Evolutionary conservation across 2,113 vertebrate species (phyloP), one percentile per base, ranked within the genome.

Genomic region (Orthonyx spaldingii): DNA sequence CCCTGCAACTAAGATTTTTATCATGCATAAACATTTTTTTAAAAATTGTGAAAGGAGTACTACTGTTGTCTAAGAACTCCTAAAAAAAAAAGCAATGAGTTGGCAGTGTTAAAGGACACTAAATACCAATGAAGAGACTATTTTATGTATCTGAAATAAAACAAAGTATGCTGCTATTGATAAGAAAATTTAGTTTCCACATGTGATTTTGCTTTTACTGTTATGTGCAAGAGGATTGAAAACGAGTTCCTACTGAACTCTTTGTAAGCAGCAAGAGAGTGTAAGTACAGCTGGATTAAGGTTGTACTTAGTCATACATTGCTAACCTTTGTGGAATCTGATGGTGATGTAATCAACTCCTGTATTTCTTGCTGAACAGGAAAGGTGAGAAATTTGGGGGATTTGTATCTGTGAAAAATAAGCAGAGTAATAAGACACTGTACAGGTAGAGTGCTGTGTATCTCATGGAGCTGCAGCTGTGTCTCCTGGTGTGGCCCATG

Each of bases 291-390:
- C 44, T 72, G 81, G 80, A 70, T 84, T 91, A 91, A 90, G 39
- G 46, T 70, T 77, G 24, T 86, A 59, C 83, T 82, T 74, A 71
- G 75, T 92, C 88, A 89, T 86, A 93, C 68, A 33, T 69, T 91
- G 94, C 92, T 83, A 84, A 84, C 93, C 84, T 87, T 71, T 69
- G 46, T 96, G 93, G 93, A 94, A 92, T 97, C 94, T 64, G 68
- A 47, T 61, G 50, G 76, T 95, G 74, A 84, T 94, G 92, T 83
- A 91, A 96, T 71, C 95, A 70, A 15, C 78, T 93, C 97, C 87
- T 88, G 97, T 94, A 71, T 94, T 96, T 97, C 97, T 97, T 92
- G 97, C 86, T 96, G 75, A 97, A 97, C 97, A 92, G 96, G 98
- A 98, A 97, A 94, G 93, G 94, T 97, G 84, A 97, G 97, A 96